Base-by-base conservation (phyloP, 1,140 invertebrate species). In the Saccostrea glomerata region DNA sequence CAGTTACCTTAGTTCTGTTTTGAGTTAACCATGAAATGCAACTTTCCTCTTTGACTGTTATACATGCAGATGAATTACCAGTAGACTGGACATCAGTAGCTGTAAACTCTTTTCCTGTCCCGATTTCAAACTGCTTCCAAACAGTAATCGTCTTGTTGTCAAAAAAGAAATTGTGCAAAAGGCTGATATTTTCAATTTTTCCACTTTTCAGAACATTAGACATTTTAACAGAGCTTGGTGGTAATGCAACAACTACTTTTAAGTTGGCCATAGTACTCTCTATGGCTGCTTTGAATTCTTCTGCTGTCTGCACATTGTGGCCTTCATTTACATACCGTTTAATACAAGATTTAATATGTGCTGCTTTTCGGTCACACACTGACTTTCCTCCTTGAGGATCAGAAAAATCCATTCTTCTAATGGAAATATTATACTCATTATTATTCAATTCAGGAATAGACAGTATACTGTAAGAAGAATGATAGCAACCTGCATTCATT, bases 401-500 rank as follows among this genome's bases (percentile, higher is more conserved):
- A 82, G 70, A 20, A 60, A 86, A 86, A 25, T 86, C 86, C 9
- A 86, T 36, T 82, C 30, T 36, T 30, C 3, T 58, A 17, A 86
- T 17, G 15, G 73, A 77, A 17, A 86, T 3, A 17, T 11, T 17
- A 58, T 58, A 58, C 30, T 17, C 30, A 7, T 58, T 25, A 4
- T 82, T 1, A 82, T 87, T 87, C 7, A 87, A 13, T 36, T 15
- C 6, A 58, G 86, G 73, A 58, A 87, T 82, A 58, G 13, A 25
- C 20, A 20, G 13, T 55, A 87, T 82, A n/a, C 36, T 47, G 2
- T 87, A 9, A 25, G 54, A 36, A 17, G 20, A 25, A 82, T 82
- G 73, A 60, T 56, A 87, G 73, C 86, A 86, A 25, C 70, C 70
- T 56, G 86, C 86, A 86, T n/a, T n/a, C n/a, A n/a, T n/a, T 86